Evolutionary conservation across 2,113 vertebrate species (phyloP).

Genomic region (Phyllostomus hastatus): DNA sequence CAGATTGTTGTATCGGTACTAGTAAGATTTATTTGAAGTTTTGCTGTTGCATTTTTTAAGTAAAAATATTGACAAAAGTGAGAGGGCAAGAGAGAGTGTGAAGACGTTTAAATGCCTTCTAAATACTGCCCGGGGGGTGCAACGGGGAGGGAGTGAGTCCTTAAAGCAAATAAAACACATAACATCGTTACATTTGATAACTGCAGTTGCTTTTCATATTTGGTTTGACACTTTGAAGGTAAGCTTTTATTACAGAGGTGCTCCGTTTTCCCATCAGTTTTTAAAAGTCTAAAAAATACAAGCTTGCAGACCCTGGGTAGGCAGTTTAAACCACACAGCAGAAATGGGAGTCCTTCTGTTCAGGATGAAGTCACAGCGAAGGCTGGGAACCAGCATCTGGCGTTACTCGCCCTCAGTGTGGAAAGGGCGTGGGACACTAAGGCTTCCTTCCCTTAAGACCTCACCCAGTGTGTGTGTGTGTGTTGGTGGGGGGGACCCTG

Average conservation of each 20-base stretch:
- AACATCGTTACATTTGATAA: neutral
- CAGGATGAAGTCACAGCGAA: neutral
- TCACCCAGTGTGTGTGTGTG: too few relatives aligned
- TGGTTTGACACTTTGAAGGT: neutral
- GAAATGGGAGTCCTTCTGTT: neutral
- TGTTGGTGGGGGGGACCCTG: too few relatives aligned
- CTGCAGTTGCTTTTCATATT: neutral
- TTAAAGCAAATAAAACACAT: neutral
- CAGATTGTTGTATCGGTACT: neutral
- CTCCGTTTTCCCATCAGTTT: neutral
- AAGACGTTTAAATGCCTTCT: neutral
- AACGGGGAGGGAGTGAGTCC: neutral
- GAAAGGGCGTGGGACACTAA: neutral
- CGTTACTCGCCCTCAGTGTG: neutral
- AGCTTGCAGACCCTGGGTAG: neutral
- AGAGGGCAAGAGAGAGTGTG: neutral
- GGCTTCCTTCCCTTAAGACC: neutral
- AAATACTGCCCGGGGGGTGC: neutral
- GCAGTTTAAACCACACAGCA: accelerated
- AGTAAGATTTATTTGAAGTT: neutral
- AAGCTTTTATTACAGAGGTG: neutral
- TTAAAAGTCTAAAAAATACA: neutral
- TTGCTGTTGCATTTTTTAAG: neutral
- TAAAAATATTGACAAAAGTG: neutral
- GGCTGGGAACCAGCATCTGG: neutral